Evolutionary conservation across 2,888 invertebrate genomes (phyloP), one percentile per base, ranked within the genome.

Genomic region (Baccha elongata): DNA sequence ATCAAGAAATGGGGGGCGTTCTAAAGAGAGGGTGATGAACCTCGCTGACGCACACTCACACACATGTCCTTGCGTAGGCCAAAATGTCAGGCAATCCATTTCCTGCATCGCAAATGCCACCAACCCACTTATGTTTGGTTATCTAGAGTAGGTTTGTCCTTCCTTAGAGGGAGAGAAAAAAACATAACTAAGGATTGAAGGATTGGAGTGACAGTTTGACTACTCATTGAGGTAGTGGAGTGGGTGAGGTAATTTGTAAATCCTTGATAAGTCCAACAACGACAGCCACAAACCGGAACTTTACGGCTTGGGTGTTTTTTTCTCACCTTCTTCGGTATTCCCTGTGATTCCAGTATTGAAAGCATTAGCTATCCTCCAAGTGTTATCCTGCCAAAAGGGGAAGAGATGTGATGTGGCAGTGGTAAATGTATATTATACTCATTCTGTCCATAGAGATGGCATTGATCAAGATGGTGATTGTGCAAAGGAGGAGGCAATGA

Each of bases 241-340:
- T 32, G 50, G 19, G 60, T 10, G 5, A 50, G 44, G 42, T 75
- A 60, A 75, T 69, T 69, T 75, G 62, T 75, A 68, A 75, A 75
- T 68, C 75, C 44, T 53, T 60, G 75, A 62, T 75, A 75, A 75
- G 75, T 68, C 68, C 60, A 60, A 46, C 68, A 75, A 60, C 62
- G 62, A 75, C 75, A 68, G 35, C 55, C 46, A 53, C 44, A 75
- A 69, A 75, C 62, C 44, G 52, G 17, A 74, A 58, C 50, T 42
- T 58, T 60, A 40, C 58, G 26, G 46, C 48, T 46, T 65, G 42
- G 40, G 42, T 23, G 32, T 7, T 32, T n/a, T 44, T 3, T 13
- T 46, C 48, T n/a, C 58, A 37, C 44, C 64, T 53, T 48, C n/a
- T 32, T 40, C 15, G 13, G 32, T 37, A 32, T 23, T 44, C 42